Conservation (phyloP, 2,888 invertebrate genomes). For the Nephrotoma guestfalica region DNA sequence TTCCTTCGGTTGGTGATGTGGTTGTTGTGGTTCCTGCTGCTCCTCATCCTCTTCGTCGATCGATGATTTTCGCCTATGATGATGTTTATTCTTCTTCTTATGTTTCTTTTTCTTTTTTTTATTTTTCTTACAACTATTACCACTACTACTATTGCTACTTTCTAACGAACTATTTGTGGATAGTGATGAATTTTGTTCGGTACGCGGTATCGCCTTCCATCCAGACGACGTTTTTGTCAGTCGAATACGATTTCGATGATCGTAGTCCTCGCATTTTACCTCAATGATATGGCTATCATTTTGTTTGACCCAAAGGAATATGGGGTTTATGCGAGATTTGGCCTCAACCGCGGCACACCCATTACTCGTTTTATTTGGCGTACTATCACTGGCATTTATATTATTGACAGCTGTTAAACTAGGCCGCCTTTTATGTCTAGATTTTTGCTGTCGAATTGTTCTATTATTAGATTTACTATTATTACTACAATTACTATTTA, state of each 20-base stretch:
- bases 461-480: not conserved
- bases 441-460: not conserved
- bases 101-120: conserved; percentile 3
- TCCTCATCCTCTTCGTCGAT: conserved; percentile 16
- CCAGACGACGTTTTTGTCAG: conserved; percentile 67
- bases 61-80: conserved; percentile 11
- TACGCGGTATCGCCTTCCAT: conserved; percentile 71
- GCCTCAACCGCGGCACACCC: not conserved
- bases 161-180: not conserved
- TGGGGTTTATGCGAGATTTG: conserved; percentile 43
- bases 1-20: not conserved
- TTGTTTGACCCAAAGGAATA: conserved; percentile 74
- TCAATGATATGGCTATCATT: conserved; percentile 66
- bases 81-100: conserved; percentile 1
- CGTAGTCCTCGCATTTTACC: conserved; percentile 78
- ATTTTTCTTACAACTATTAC: conserved; percentile 2
- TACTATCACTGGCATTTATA: conserved; percentile 7
- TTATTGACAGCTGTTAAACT: not conserved
- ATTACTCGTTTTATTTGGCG: not conserved
- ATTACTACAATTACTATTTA: not conserved
- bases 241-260: conserved; percentile 68
- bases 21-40: conserved; percentile 7
- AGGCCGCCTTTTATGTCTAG: not conserved
- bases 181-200: conserved; percentile 34
- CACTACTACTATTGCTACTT: not conserved